A percentile compares a stretch with the other conserved stretches of the same genome.
phyloP scores from a whole-genome alignment of 2,113 vertebrate genomes.

The Pardalotus punctatus region DNA sequence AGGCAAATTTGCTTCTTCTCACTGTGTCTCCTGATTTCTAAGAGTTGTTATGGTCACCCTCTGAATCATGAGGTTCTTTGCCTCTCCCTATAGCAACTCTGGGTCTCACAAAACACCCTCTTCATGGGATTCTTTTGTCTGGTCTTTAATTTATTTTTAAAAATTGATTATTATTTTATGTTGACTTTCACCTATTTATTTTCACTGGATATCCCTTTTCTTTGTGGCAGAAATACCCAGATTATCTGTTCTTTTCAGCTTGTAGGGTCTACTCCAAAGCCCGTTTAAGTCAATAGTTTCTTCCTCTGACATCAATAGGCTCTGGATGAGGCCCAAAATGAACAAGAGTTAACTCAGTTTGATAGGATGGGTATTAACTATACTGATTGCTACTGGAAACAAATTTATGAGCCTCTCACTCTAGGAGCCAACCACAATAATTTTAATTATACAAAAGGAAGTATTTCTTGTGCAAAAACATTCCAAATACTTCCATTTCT shows the following conservation, averaged over 20 bases:
- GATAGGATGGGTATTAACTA: slow-evolving; percentile 17
- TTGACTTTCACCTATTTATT: not conserved
- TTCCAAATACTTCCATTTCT: slow-evolving; percentile 66
- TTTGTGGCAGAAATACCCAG: not conserved
- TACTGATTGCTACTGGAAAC: slow-evolving; percentile 47
- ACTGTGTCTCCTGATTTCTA: not conserved
- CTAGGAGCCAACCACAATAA: slow-evolving; percentile 58
- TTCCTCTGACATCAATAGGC: slow-evolving; percentile 39
- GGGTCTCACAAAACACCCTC: not conserved
- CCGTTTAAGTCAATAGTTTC: slow-evolving; percentile 17
- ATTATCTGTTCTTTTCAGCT: slow-evolving; percentile 32
- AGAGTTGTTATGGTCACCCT: not conserved
- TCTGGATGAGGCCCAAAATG: slow-evolving; percentile 44
- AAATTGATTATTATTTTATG: not conserved
- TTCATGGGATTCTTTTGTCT: not conserved
- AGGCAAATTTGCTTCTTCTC: not conserved
- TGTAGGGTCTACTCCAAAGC: slow-evolving; percentile 12
- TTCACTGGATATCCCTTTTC: not conserved
- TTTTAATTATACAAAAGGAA: slow-evolving; percentile 69
- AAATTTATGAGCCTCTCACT: slow-evolving; percentile 34
- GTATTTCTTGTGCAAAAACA: slow-evolving; percentile 57
- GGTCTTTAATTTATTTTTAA: fast-evolving
- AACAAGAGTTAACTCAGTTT: not conserved
- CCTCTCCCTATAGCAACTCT: not conserved
- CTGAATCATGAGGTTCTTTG: not conserved